phyloP scores from a whole-genome alignment of 2,888 invertebrate species.

The Mechanitis mazaeus region DNA sequence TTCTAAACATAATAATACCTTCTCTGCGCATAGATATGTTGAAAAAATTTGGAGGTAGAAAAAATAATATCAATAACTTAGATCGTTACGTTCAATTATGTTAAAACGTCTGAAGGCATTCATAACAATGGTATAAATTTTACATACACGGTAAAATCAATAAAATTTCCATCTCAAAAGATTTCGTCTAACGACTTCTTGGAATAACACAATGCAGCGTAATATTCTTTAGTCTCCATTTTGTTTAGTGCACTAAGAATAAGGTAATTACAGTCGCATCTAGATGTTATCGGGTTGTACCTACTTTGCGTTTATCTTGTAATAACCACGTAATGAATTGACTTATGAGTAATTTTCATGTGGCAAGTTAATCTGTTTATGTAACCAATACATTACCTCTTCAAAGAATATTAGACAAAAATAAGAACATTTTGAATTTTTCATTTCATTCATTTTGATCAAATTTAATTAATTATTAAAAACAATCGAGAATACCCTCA shows the following conservation, averaged over 20 bases:
- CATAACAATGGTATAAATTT: too few relatives aligned
- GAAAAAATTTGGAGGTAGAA: too few relatives aligned
- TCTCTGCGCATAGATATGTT: too few relatives aligned
- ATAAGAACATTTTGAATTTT: too few relatives aligned
- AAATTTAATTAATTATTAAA: too few relatives aligned
- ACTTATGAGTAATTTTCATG: neutral
- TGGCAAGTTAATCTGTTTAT: neutral
- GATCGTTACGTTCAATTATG: too few relatives aligned
- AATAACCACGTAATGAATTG: constrained; percentile 2
- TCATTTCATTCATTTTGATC: too few relatives aligned
- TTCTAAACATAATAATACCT: too few relatives aligned
- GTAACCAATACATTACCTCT: neutral
- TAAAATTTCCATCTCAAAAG: neutral
- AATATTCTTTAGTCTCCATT: constrained; percentile 11
- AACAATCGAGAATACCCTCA: too few relatives aligned
- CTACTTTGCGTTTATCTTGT: neutral
- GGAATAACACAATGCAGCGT: constrained; percentile 25
- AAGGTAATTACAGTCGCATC: constrained; percentile 35
- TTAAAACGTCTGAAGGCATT: too few relatives aligned
- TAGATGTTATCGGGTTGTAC: constrained; percentile 25
- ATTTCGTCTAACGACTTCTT: constrained; percentile 12
- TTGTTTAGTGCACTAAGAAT: constrained; percentile 5
- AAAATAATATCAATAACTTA: too few relatives aligned
- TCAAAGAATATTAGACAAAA: too few relatives aligned
- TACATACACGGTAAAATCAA: neutral